These are phyloP conservation scores for Cryptus viduatorius DNA, from an alignment of 2,888 invertebrate genomes.

Conservation along the genomic window DNA sequence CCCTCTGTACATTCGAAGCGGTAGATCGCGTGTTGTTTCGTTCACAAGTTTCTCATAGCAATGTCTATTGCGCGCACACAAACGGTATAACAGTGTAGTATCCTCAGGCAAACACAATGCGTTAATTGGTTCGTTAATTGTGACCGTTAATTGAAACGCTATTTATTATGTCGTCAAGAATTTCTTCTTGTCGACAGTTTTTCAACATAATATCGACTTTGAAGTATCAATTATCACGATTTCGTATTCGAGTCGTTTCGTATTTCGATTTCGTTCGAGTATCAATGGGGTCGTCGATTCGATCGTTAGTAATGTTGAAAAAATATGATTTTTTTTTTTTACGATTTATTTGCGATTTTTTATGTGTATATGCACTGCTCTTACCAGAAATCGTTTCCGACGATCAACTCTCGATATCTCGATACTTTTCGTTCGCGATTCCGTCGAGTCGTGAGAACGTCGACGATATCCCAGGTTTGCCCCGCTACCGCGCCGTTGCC, in stretches of 20 bases:
- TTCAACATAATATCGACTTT: background rate
- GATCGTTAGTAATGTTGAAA: background rate
- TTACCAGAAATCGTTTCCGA: constrained; percentile 47
- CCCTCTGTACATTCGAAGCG: background rate
- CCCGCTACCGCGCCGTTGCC: constrained; percentile 44
- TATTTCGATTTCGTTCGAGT: background rate
- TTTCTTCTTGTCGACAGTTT: background rate
- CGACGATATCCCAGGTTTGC: constrained; percentile 41
- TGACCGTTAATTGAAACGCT: constrained; percentile 57
- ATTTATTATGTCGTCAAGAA: constrained; percentile 52
- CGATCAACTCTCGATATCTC: background rate
- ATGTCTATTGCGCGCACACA: background rate
- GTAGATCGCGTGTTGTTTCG: constrained; percentile 13
- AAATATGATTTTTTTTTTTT: background rate
- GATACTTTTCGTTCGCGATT: constrained; percentile 19
- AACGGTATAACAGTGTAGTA: background rate
- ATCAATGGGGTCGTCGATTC: background rate
- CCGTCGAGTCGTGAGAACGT: constrained; percentile 21
- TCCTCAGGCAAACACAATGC: constrained; percentile 27
- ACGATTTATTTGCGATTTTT: constrained; percentile 3
- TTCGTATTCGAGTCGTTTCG: too few species aligned
- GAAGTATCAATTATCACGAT: background rate
- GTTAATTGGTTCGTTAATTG: constrained; percentile 61
- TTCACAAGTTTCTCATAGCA: constrained; percentile 9
- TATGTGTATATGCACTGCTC: constrained; percentile 15